A percentile compares a stretch with the other conserved stretches of the same genome.
These are phyloP conservation scores for Eupithecia subfuscata DNA, from an alignment of 2,888 invertebrate genomes.

Conservation along the genomic window DNA sequence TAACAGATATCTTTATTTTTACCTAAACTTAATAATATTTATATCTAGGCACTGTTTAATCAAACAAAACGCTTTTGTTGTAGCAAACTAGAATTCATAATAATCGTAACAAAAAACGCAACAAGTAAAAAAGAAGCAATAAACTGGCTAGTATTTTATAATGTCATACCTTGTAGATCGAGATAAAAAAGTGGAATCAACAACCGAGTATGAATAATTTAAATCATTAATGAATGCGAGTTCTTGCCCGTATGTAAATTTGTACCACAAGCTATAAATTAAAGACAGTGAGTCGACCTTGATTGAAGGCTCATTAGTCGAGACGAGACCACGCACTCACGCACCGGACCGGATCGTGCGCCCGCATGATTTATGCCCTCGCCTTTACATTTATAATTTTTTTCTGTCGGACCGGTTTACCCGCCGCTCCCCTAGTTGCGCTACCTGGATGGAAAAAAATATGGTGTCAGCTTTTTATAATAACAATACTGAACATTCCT, in stretches of 20 bases:
- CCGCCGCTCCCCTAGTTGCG: conserved; percentile 69
- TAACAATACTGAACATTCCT: conserved; percentile 82
- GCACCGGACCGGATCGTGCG: conserved; percentile 75
- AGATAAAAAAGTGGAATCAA: conserved; percentile 28
- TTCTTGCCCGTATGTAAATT: conserved; percentile 36
- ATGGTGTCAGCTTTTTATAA: conserved; percentile 77
- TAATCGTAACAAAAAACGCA: conserved; percentile 5
- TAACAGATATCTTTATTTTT: conserved; percentile 9
- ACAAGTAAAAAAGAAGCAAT: conserved; percentile 11
- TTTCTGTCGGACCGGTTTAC: conserved; percentile 72
- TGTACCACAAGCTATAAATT: conserved; percentile 60
- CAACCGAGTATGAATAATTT: conserved; percentile 27
- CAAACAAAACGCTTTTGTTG: background rate
- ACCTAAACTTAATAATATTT: background rate
- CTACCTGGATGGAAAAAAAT: conserved; percentile 79
- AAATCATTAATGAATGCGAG: conserved; percentile 28
- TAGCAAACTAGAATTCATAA: background rate
- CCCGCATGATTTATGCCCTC: conserved; percentile 80
- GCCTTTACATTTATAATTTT: conserved; percentile 61
- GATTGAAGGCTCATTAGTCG: conserved; percentile 81
- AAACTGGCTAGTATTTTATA: conserved; percentile 21
- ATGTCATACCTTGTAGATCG: conserved; percentile 22
- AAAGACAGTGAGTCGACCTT: conserved; percentile 70
- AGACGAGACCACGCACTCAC: conserved; percentile 68
- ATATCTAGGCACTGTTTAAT: background rate